phyloP scores from a whole-genome alignment of 30 jellyfish, hydroid and myxozoan genomes.

The Mastigias papua region DNA sequence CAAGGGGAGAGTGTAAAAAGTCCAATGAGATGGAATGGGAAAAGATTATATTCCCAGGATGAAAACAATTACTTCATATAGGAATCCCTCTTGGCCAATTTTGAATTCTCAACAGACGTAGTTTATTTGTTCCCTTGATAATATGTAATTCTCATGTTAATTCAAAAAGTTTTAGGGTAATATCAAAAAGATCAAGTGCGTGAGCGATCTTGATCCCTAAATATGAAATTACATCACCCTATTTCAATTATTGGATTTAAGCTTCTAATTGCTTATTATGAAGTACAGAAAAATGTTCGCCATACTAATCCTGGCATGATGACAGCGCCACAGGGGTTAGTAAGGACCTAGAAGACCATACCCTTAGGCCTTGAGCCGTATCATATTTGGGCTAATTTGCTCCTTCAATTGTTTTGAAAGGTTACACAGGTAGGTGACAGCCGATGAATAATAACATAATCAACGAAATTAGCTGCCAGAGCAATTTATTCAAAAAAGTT shows the following conservation, averaged over 20 bases:
- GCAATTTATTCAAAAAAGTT: background rate
- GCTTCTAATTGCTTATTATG: constrained; percentile 2
- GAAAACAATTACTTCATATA: background rate
- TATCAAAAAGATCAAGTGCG: constrained; percentile 5
- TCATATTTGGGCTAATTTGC: background rate
- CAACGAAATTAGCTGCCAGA: background rate
- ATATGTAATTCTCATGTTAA: background rate
- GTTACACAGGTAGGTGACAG: background rate
- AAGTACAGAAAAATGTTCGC: background rate
- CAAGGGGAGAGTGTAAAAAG: background rate
- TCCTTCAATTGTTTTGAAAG: background rate
- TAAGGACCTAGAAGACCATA: background rate
- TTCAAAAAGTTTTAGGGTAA: background rate
- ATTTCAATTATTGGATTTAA: constrained; percentile 4
- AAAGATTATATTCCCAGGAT: background rate
- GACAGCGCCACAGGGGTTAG: background rate
- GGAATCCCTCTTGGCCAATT: background rate
- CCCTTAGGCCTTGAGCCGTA: background rate
- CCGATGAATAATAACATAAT: background rate
- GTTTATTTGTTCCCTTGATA: background rate
- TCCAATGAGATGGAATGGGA: background rate
- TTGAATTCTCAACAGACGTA: background rate
- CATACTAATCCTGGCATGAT: background rate
- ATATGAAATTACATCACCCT: constrained; percentile 16
- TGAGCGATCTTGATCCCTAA: background rate